Evolutionary conservation across 2,797 vertebrate genomes (phyloP).

Genomic region (Sebastes diaconus): DNA sequence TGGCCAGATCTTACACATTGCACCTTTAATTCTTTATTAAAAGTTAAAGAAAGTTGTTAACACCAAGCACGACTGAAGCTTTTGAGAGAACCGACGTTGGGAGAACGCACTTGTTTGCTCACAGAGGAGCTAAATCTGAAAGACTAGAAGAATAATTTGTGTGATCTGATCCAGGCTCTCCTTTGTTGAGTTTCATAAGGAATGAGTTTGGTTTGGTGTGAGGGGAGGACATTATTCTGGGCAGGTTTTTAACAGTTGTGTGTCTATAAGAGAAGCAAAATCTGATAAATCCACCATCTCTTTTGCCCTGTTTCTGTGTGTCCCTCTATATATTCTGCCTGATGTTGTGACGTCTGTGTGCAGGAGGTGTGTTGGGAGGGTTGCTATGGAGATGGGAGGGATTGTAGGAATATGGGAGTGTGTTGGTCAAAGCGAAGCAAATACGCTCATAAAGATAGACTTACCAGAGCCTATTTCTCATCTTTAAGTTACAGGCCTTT

Average conservation of each 20-base stretch:
- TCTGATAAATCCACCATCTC: constrained; percentile 66
- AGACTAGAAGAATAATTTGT: neutral
- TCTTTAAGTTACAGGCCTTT: neutral
- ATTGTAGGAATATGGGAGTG: neutral
- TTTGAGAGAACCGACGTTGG: neutral
- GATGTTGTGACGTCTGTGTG: constrained; percentile 75
- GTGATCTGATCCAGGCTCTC: constrained; percentile 53
- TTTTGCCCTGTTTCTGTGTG: constrained; percentile 70
- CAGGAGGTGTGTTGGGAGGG: constrained; percentile 81
- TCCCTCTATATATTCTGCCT: constrained; percentile 70
- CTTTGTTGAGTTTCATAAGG: constrained; percentile 47
- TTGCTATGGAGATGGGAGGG: constrained; percentile 16
- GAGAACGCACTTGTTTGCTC: neutral
- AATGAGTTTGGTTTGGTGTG: constrained; percentile 65
- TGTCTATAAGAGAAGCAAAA: constrained; percentile 2
- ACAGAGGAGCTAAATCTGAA: neutral
- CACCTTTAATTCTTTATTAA: neutral
- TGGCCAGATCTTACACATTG: too few relatives aligned
- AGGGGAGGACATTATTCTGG: neutral
- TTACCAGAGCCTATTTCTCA: neutral
- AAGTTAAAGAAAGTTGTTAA: neutral
- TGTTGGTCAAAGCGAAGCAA: neutral
- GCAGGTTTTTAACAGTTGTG: constrained; percentile 4
- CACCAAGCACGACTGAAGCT: neutral
- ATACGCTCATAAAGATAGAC: neutral